Percentiles rank a stretch among this genome's conserved stretches.
Evolutionary conservation across 2,797 vertebrate genomes (phyloP).

Genomic region (Helicolenus hilgendorfi): DNA sequence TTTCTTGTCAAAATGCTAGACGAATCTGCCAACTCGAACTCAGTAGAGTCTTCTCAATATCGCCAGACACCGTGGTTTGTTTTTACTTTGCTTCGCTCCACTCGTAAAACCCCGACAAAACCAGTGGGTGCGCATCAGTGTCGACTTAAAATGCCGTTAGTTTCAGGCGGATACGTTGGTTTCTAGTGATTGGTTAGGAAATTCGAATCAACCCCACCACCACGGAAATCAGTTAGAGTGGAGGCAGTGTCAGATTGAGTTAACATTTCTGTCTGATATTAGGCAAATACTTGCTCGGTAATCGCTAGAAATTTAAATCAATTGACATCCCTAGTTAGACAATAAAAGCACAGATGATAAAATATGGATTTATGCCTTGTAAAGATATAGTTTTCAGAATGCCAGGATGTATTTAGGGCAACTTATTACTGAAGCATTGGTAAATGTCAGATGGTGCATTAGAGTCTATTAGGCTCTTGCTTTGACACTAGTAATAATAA

Average conservation of each 20-base stretch:
- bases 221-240: neutral
- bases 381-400: neutral
- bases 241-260: neutral
- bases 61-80: neutral
- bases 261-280: neutral
- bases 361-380: conserved; percentile 10
- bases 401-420: neutral
- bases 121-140: neutral
- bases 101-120: neutral
- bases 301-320: neutral
- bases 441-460: conserved; percentile 17
- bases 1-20: too few relatives aligned
- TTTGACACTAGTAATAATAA: conserved; percentile 25
- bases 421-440: conserved; percentile 14
- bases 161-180: neutral
- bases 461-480: conserved; percentile 20
- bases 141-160: neutral
- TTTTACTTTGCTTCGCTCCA: neutral
- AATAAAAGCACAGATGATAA: neutral
- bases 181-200: neutral
- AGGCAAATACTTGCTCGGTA: neutral
- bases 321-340: neutral
- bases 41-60: neutral
- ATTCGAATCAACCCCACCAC: neutral
- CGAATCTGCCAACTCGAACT: too few relatives aligned